These are phyloP conservation scores for Tetramorium simillimum DNA, from an alignment of 1,140 invertebrate species.

Conservation along the genomic window DNA sequence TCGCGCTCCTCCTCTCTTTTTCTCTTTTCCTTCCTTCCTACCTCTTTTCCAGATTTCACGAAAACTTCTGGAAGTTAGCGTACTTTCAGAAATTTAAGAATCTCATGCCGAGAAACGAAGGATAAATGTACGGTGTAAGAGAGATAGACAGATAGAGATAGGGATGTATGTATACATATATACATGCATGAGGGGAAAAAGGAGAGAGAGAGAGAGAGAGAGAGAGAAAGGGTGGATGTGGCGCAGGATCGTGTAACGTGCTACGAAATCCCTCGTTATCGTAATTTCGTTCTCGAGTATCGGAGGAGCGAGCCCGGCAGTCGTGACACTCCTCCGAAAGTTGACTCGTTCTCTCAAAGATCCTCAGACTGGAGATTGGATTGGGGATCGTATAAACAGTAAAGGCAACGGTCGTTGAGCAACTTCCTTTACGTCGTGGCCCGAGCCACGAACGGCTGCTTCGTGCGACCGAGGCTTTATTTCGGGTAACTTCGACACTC, in stretches of 20 bases:
- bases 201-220: too few relatives aligned
- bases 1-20: background rate
- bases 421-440: constrained; percentile 59
- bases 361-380: constrained; percentile 42
- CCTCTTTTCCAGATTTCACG: constrained; percentile 26
- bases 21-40: background rate
- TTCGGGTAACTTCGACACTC: constrained; percentile 52
- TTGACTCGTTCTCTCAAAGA: constrained; percentile 44
- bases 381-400: constrained; percentile 61
- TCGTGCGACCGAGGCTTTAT: constrained; percentile 62
- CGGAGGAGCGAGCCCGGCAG: constrained; percentile 39
- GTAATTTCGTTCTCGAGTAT: constrained; percentile 67
- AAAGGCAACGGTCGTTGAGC: constrained; percentile 61
- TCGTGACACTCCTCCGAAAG: constrained; percentile 38
- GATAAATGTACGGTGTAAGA: background rate
- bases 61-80: constrained; percentile 44
- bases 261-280: constrained; percentile 64
- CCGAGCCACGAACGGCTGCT: constrained; percentile 47
- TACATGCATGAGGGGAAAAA: background rate
- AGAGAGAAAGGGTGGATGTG: background rate
- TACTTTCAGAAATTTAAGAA: constrained; percentile 51
- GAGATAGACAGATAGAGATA: background rate
- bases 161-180: background rate
- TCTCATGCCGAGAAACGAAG: constrained; percentile 9
- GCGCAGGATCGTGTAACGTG: constrained; percentile 57